Evolutionary conservation across 35 echinoderm and acorn worm species (phyloP).

Genomic region (Lytechinus variegatus): DNA sequence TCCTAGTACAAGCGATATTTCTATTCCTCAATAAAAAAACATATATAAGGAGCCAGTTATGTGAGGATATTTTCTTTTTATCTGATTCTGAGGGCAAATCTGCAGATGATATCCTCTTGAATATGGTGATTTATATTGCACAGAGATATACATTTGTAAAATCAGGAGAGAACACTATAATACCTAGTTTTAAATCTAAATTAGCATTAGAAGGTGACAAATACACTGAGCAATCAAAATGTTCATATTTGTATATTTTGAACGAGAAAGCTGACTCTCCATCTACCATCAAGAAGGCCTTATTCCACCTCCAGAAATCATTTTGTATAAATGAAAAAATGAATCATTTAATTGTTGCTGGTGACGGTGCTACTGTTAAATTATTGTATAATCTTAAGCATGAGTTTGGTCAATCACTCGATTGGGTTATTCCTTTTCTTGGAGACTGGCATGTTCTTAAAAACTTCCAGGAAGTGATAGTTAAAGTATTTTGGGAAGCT

Average conservation of each 20-base stretch:
- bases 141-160: slow-evolving; percentile 14
- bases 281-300: background rate
- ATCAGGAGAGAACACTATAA: background rate
- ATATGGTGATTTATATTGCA: background rate
- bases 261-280: background rate
- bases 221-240: background rate
- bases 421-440: slow-evolving; percentile 54
- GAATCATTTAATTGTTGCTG: slow-evolving; percentile 49
- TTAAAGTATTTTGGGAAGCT: slow-evolving; percentile 65
- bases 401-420: slow-evolving; percentile 50
- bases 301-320: background rate
- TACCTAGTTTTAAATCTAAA: slow-evolving; percentile 10
- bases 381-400: slow-evolving; percentile 46
- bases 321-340: background rate
- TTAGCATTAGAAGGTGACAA: background rate
- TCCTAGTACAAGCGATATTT: background rate
- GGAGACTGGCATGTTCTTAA: slow-evolving; percentile 66
- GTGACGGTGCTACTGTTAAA: slow-evolving; percentile 56
- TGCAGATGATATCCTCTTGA: background rate
- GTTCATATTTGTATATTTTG: background rate
- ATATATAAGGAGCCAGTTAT: background rate
- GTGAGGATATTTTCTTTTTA: background rate
- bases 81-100: background rate
- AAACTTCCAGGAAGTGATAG: slow-evolving; percentile 55
- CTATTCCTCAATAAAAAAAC: slow-evolving; percentile 8